A percentile compares a stretch with the other conserved stretches of the same genome.
These are phyloP conservation scores for Chloroceryle aenea DNA, from an alignment of 2,113 vertebrate genomes.

Conservation along the genomic window DNA sequence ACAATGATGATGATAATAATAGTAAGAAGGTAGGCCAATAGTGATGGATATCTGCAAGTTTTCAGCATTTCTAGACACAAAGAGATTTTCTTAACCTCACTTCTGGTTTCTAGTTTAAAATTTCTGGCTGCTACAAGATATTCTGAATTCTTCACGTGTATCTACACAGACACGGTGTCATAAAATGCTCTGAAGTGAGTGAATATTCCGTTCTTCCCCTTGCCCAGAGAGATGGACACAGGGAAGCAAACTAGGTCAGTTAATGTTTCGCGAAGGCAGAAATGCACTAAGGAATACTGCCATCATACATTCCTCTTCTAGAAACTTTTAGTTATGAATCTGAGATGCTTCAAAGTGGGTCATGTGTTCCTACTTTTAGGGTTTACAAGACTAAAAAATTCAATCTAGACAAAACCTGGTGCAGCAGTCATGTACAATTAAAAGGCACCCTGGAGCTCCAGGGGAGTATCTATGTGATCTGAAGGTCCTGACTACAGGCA, in stretches of 20 bases:
- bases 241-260: background rate
- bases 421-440: background rate
- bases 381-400: background rate
- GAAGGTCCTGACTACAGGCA: background rate
- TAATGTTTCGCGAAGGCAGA: background rate
- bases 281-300: background rate
- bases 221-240: background rate
- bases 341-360: background rate
- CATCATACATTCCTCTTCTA: background rate
- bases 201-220: background rate
- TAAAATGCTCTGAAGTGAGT: background rate
- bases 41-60: background rate
- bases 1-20: background rate
- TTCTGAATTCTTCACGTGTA: background rate
- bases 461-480: background rate
- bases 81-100: background rate
- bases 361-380: background rate
- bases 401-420: background rate
- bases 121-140: background rate
- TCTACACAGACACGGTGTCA: background rate
- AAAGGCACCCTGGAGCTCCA: constrained; percentile 25
- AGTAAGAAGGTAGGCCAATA: background rate
- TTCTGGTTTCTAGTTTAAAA: background rate
- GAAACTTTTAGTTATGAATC: background rate
- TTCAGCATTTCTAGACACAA: background rate